Conservation (phyloP, 2,888 invertebrate species). For the Phortica okadai region DNA sequence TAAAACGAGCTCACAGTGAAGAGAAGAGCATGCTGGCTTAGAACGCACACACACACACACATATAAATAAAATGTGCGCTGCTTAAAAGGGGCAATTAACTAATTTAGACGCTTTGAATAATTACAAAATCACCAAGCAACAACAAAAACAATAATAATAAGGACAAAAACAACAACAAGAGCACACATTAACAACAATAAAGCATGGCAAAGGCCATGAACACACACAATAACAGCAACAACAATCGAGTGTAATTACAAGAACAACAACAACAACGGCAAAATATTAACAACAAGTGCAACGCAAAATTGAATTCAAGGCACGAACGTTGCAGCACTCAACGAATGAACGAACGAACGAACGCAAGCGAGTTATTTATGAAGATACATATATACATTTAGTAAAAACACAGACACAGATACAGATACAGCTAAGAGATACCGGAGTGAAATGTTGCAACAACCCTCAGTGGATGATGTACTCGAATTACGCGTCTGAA, state of each 20-base stretch:
- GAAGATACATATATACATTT: neutral
- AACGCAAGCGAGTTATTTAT: neutral
- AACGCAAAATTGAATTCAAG: constrained; percentile 5
- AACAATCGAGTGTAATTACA: constrained; percentile 7
- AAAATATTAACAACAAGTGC: neutral
- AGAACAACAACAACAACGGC: neutral
- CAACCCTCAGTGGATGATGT: neutral
- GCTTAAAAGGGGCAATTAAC: constrained; percentile 72
- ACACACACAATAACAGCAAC: neutral
- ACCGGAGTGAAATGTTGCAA: neutral
- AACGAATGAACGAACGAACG: neutral
- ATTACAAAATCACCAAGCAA: constrained; percentile 54
- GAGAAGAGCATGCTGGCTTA: neutral
- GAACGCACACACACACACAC: constrained; percentile 26
- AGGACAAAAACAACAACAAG: neutral
- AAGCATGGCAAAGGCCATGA: neutral
- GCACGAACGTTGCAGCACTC: neutral
- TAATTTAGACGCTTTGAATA: constrained; percentile 72
- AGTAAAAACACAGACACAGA: neutral
- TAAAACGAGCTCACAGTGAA: neutral
- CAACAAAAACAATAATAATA: neutral
- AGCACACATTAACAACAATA: constrained; percentile 26
- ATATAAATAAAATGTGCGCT: constrained; percentile 64
- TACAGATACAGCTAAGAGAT: neutral
- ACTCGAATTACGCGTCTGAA: constrained; percentile 29